phyloP scores from a whole-genome alignment of 2,113 vertebrate genomes.

The Poeciliopsis retropinna region DNA sequence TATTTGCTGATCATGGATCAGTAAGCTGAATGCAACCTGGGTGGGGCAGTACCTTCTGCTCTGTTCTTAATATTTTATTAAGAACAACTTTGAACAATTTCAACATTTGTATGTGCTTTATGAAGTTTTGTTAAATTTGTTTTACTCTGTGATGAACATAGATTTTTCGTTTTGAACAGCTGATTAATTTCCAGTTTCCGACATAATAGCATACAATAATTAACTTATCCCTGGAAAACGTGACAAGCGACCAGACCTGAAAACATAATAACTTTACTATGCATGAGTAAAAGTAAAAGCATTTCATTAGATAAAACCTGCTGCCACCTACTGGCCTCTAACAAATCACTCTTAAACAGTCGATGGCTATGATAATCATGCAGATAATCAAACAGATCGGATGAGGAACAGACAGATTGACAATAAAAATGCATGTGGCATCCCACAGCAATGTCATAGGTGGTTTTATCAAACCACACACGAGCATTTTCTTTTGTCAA shows the following conservation, averaged over 20 bases:
- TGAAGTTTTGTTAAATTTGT: neutral
- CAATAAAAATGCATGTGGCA: neutral
- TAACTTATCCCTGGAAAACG: neutral
- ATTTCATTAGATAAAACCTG: neutral
- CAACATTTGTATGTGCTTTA: neutral
- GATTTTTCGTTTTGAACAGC: neutral
- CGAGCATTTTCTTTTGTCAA: too few relatives aligned
- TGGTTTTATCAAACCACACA: neutral
- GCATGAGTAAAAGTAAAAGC: neutral
- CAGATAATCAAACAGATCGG: neutral
- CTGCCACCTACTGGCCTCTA: constrained; percentile 41
- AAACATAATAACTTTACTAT: too few relatives aligned
- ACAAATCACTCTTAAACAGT: constrained; percentile 2
- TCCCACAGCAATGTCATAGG: too few relatives aligned
- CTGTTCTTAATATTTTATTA: too few relatives aligned
- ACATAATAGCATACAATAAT: neutral
- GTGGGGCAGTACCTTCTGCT: too few relatives aligned
- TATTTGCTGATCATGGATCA: too few relatives aligned
- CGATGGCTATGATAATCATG: neutral
- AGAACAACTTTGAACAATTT: too few relatives aligned
- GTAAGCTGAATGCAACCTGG: too few relatives aligned
- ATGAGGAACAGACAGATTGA: neutral
- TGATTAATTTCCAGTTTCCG: neutral
- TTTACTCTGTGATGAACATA: neutral
- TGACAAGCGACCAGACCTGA: too few relatives aligned